Percentiles rank a stretch among this genome's conserved stretches.
phyloP scores from a whole-genome alignment of 2,113 vertebrate species.

The Strigops habroptila region DNA sequence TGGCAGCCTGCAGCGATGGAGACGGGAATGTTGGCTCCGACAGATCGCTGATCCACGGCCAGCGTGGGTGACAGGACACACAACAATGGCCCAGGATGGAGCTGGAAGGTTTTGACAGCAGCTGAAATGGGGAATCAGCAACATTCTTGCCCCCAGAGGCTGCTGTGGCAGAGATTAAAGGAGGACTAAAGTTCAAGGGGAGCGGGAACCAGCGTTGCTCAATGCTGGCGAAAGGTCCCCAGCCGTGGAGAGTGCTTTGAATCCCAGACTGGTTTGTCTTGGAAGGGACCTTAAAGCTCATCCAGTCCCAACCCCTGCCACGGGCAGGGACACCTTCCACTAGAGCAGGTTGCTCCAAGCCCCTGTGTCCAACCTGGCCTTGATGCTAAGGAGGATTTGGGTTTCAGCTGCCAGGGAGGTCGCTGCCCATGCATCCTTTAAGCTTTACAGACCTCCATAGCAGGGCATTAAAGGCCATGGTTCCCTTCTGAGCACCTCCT shows the following conservation, averaged over 20 bases:
- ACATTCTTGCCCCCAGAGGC: background rate
- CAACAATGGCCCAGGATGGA: background rate
- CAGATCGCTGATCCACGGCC: background rate
- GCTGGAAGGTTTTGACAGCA: background rate
- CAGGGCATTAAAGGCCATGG: accelerated
- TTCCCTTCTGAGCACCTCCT: background rate
- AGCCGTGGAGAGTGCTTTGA: accelerated
- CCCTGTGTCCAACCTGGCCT: background rate
- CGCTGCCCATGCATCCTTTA: background rate
- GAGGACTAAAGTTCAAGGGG: constrained; percentile 40
- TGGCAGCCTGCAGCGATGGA: background rate
- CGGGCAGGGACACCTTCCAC: background rate
- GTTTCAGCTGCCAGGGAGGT: background rate
- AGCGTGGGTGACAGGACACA: background rate
- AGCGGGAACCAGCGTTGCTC: background rate
- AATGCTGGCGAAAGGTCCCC: constrained; percentile 29
- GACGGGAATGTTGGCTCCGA: accelerated
- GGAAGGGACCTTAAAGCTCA: background rate
- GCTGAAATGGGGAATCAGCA: background rate
- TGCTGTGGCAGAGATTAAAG: background rate
- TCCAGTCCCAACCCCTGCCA: background rate
- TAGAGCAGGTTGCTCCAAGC: background rate
- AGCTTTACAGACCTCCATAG: background rate
- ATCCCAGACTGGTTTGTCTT: background rate
- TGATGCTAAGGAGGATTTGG: background rate